phyloP scores from a whole-genome alignment of 2,888 invertebrate genomes.

The Platerodrilus igneus region DNA sequence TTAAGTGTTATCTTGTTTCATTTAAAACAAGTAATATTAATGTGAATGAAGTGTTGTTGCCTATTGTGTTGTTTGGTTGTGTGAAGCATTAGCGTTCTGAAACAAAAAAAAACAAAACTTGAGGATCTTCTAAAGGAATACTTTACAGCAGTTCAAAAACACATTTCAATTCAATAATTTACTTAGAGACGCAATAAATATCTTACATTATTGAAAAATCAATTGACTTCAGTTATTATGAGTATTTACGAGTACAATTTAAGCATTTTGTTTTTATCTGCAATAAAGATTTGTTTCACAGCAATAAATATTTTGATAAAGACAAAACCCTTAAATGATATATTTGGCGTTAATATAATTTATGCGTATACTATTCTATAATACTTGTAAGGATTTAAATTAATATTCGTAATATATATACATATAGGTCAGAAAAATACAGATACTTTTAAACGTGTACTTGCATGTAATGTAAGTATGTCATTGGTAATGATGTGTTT shows the following conservation, averaged over 20 bases:
- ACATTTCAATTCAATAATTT: constrained; percentile 43
- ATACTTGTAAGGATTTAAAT: constrained; percentile 37
- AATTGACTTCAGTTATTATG: constrained; percentile 47
- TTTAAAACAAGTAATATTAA: no score
- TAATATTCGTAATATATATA: no score
- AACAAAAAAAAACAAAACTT: no score
- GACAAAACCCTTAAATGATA: constrained; percentile 40
- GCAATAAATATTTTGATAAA: no score
- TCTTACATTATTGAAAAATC: constrained; percentile 47
- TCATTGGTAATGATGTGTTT: constrained; percentile 44
- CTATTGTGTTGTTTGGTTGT: no score
- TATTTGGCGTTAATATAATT: constrained; percentile 48
- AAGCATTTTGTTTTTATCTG: constrained; percentile 37
- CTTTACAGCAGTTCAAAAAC: constrained; percentile 48
- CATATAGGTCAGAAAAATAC: constrained; percentile 47
- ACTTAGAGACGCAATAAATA: constrained; percentile 47
- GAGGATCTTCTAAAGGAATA: no score
- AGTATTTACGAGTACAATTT: no score
- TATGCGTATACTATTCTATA: constrained; percentile 44
- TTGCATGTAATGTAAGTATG: constrained; percentile 34
- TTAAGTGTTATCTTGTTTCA: no score
- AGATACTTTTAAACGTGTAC: constrained; percentile 42
- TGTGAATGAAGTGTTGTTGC: no score
- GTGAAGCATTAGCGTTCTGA: no score
- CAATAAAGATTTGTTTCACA: no score